Conservation (phyloP, 2,888 invertebrate genomes). For the Zaprionus lineosus region DNA sequence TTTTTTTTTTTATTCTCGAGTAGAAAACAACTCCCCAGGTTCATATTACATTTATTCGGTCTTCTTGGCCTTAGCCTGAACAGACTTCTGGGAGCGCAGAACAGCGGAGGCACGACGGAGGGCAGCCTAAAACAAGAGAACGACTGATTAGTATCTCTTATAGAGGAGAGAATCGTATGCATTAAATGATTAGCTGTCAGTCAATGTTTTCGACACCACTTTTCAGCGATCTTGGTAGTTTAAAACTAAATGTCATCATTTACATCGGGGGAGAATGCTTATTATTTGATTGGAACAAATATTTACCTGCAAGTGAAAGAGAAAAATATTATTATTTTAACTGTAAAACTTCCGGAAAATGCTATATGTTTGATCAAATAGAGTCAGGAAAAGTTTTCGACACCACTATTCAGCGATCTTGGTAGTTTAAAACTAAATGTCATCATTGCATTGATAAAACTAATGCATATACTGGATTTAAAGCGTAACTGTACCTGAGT, state of each 20-base stretch:
- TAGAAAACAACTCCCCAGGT: conserved; percentile 63
- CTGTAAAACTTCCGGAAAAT: no score
- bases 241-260: conserved; percentile 34
- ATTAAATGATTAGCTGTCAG: conserved; percentile 17
- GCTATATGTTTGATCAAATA: conserved; percentile 7
- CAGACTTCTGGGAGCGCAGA: conserved; percentile 94
- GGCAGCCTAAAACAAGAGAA: conserved; percentile 87
- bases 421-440: conserved; percentile 63
- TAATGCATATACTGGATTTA: conserved; percentile 1
- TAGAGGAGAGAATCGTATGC: not conserved
- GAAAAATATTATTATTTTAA: conserved; percentile 21
- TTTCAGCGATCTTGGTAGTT: conserved; percentile 50
- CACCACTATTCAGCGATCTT: conserved; percentile 83
- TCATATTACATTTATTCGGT: conserved; percentile 86
- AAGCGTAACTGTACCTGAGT: conserved; percentile 82
- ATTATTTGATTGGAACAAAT: not conserved
- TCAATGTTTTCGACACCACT: conserved; percentile 21
- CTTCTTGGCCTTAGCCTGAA: conserved; percentile 91
- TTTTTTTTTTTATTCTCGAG: conserved; percentile 69
- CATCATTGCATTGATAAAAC: no score
- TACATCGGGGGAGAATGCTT: not conserved
- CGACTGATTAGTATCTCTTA: conserved; percentile 4
- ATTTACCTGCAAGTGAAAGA: conserved; percentile 48
- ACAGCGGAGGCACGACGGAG: conserved; percentile 96
- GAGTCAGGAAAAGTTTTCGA: conserved; percentile 74